Evolutionary conservation across 2,113 vertebrate genomes (phyloP), one percentile per base, ranked within the genome.

Genomic region (Calyptommatus sinebrachiatus): DNA sequence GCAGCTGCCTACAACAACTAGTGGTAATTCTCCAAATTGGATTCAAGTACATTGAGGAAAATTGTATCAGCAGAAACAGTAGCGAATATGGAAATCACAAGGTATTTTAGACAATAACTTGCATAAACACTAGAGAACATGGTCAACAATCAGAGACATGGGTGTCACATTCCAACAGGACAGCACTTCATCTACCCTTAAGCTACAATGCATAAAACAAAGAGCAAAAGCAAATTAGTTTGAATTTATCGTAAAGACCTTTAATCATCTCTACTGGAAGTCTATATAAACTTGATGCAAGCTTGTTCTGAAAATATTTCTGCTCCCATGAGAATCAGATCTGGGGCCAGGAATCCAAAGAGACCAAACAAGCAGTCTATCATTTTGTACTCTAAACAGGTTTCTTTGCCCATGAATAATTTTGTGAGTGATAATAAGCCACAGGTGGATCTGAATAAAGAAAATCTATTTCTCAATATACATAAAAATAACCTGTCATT

Each of bases 391-490:
- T 62, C 65, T 76, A 60, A 75, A 81, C 73, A 81, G 21, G 70
- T 76, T 70, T 20, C 28, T 76, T 70, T 69, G 28, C 14, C 61
- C 35, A 76, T 81, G 72, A 75, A 81, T 75, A 75, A 75, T 81
- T 79, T 72, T 81, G 72, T 61, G 35, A 67, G 24, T 61, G 66
- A 46, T 81, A 76, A 81, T 81, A 81, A 81, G 65, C 53, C 79
- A 81, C 79, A 81, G 79, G 79, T 81, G 79, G 79, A 76, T 73
- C 41, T 62, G 66, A 81, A 28, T 70, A 75, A 62, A 70, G 79
- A 70, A 81, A 81, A 81, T 70, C 65, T 76, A 76, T 81, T 81
- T 70, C 65, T 81, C 66, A 76, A 81, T 81, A 81, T 76, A 81
- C 65, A 75, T 81, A 45, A 80, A 70, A 81, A 81, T 76, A 76